Conservation (phyloP, 1,140 invertebrate species). For the Ips nitidus region DNA sequence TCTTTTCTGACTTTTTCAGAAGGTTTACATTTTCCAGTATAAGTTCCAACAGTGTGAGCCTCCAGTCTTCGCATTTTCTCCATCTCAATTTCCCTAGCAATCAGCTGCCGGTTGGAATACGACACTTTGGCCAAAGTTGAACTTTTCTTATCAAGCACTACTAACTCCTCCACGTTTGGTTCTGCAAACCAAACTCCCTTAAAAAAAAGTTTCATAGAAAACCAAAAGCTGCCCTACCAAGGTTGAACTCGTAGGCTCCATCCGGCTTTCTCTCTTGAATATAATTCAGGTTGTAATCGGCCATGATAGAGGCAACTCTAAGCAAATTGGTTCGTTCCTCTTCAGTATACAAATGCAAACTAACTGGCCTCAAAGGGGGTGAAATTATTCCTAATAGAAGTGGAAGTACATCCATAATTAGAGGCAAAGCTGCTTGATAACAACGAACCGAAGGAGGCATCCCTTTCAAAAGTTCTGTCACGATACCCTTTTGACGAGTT, state of each 20-base stretch:
- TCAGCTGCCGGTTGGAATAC: conserved; percentile 75
- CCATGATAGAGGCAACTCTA: conserved; percentile 80
- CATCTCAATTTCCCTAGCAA: conserved; percentile 74
- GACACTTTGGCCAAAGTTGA: conserved; percentile 50
- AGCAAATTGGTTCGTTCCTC: conserved; percentile 73
- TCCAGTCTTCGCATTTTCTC: conserved; percentile 65
- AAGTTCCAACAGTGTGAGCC: background rate
- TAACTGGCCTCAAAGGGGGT: conserved; percentile 76
- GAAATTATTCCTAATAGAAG: conserved; percentile 73
- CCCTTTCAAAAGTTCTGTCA: conserved; percentile 63
- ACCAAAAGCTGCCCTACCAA: conserved; percentile 64
- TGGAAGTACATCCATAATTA: conserved; percentile 74
- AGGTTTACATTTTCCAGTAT: conserved; percentile 9
- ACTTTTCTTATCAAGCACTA: conserved; percentile 46
- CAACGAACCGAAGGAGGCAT: conserved; percentile 63
- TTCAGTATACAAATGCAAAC: conserved; percentile 72
- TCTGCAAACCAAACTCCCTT: conserved; percentile 42
- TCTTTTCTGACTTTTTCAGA: background rate
- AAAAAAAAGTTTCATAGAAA: conserved; percentile 18
- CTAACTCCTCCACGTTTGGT: conserved; percentile 54
- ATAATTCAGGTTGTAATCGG: conserved; percentile 86
- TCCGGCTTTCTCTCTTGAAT: conserved; percentile 76
- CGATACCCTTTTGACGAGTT: conserved; percentile 59
- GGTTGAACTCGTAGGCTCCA: conserved; percentile 75
- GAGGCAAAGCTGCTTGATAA: conserved; percentile 57